Percentiles rank a stretch among this genome's conserved stretches.
Evolutionary conservation across 1,140 invertebrate species (phyloP).

Genomic region (Cydia pomonella): DNA sequence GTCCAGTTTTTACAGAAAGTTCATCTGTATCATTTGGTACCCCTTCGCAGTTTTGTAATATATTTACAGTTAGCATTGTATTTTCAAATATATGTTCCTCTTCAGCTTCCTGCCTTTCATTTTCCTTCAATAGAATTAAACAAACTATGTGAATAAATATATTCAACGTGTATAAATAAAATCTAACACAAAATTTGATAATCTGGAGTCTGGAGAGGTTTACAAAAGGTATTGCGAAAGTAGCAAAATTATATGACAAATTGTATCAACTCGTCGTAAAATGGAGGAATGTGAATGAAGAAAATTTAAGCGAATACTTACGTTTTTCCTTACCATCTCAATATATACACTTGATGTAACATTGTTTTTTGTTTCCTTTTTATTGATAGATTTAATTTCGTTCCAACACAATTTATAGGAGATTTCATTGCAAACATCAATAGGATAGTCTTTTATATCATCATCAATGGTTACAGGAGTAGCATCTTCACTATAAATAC

Average conservation of each 20-base stretch:
- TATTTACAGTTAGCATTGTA: not conserved
- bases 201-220: not conserved
- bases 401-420: constrained; percentile 42
- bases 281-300: not conserved
- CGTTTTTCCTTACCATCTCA: not conserved
- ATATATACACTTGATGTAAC: not conserved
- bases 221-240: constrained; percentile 23
- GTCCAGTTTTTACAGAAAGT: not conserved
- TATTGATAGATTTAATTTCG: constrained; percentile 15
- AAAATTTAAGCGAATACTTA: not conserved
- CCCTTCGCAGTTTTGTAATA: not conserved
- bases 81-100: not conserved
- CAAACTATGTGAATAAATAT: not conserved
- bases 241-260: not conserved
- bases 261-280: not conserved
- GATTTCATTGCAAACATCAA: constrained; percentile 23
- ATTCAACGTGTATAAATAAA: not conserved
- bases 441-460: not conserved
- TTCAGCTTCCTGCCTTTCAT: not conserved
- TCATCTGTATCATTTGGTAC: not conserved
- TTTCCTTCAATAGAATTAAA: not conserved
- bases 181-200: not conserved
- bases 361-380: constrained; percentile 34
- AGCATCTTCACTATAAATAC: constrained; percentile 51
- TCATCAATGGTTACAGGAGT: not conserved